Evolutionary conservation across 1,140 invertebrate genomes (phyloP).

Genomic region (Achatina immaculata): DNA sequence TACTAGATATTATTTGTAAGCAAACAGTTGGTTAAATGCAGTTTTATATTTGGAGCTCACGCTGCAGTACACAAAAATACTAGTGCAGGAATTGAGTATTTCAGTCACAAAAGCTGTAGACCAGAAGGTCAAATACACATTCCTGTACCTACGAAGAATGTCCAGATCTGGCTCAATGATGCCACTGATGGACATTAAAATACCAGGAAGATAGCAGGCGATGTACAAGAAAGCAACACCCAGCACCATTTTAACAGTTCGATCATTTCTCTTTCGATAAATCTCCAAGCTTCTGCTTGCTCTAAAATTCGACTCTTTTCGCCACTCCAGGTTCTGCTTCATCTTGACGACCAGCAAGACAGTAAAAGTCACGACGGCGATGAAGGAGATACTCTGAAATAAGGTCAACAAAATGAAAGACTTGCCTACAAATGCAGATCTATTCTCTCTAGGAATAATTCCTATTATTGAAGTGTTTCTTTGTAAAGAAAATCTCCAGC

Average conservation of each 20-base stretch:
- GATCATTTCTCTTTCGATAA: neutral
- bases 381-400: neutral
- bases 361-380: neutral
- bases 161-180: neutral
- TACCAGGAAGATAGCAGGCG: neutral
- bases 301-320: neutral
- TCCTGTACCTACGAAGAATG: neutral
- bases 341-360: neutral
- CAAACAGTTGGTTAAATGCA: too few species aligned
- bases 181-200: neutral
- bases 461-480: neutral
- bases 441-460: neutral
- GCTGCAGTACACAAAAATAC: neutral
- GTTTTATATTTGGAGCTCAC: slow-evolving; percentile 9
- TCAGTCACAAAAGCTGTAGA: too few species aligned
- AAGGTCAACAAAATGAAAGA: neutral
- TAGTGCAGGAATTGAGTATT: neutral
- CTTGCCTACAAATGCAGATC: neutral
- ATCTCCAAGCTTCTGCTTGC: too few species aligned
- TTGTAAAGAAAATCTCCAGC: neutral
- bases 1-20: too few species aligned
- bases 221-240: neutral
- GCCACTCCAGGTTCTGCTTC: neutral
- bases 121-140: neutral
- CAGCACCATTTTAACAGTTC: neutral